phyloP scores from a whole-genome alignment of 2,888 invertebrate genomes.

The Drepana falcataria region DNA sequence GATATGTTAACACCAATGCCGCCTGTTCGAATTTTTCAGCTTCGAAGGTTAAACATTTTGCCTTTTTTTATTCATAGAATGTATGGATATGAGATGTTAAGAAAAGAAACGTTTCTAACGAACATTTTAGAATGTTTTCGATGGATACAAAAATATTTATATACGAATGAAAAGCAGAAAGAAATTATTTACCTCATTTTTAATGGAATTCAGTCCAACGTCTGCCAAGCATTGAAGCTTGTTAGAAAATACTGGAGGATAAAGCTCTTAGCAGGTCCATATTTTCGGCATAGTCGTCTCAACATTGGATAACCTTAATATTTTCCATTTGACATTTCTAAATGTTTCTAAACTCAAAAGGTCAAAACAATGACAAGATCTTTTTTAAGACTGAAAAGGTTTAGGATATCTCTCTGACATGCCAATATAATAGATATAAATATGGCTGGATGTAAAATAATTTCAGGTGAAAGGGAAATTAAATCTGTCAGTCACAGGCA shows the following conservation, averaged over 20 bases:
- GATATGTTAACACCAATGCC: slow-evolving; percentile 39
- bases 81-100: too few relatives aligned
- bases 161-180: too few relatives aligned
- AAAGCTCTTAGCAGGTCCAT: too few relatives aligned
- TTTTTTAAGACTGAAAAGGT: background rate
- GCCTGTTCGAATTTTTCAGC: slow-evolving; percentile 16
- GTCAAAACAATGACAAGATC: background rate
- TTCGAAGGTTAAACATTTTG: slow-evolving; percentile 21
- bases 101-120: too few relatives aligned
- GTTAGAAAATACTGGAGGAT: too few relatives aligned
- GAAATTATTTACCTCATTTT: background rate
- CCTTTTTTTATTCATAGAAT: slow-evolving; percentile 4
- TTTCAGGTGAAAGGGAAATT: slow-evolving; percentile 3
- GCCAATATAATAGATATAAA: background rate
- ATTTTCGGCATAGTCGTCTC: too few relatives aligned
- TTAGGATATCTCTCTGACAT: background rate
- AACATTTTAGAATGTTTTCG: background rate
- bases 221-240: background rate
- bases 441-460: background rate
- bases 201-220: background rate
- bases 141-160: background rate
- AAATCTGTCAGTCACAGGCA: slow-evolving; percentile 4
- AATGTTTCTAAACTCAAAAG: background rate
- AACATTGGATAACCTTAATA: background rate
- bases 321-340: background rate